phyloP scores from a whole-genome alignment of 1,140 invertebrate genomes.

The Zaprionus taronus region DNA sequence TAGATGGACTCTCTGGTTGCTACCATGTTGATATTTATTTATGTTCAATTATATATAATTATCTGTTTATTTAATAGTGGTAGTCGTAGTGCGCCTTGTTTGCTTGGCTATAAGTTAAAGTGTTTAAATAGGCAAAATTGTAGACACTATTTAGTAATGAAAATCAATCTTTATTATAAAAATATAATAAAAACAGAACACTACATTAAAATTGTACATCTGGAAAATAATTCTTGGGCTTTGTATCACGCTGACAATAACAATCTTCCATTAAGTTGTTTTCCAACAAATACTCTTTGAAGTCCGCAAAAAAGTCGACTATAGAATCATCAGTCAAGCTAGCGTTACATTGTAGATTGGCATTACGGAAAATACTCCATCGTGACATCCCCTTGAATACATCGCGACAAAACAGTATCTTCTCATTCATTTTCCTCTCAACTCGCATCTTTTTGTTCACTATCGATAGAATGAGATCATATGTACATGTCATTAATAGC shows the following conservation, averaged over 20 bases:
- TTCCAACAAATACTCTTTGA: background rate
- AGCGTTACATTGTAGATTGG: background rate
- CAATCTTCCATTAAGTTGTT: background rate
- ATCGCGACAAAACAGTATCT: background rate
- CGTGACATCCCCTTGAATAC: background rate
- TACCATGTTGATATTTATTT: conserved; percentile 61
- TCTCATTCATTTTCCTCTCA: background rate
- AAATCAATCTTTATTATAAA: background rate
- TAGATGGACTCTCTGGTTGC: conserved; percentile 33
- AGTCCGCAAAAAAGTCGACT: background rate
- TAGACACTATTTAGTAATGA: background rate
- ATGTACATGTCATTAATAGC: background rate
- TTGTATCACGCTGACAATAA: background rate
- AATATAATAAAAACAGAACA: background rate
- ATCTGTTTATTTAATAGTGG: conserved; percentile 51
- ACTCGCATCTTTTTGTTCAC: background rate
- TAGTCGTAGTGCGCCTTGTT: conserved; percentile 5
- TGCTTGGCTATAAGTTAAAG: background rate
- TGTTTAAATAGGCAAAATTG: no score
- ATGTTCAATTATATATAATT: conserved; percentile 72
- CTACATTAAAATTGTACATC: background rate
- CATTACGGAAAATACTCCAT: background rate
- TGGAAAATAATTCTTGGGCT: background rate
- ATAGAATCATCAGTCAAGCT: background rate
- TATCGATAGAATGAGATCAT: background rate